Base-by-base conservation (phyloP, 1,140 invertebrate genomes). In the Charaxes varanes region DNA sequence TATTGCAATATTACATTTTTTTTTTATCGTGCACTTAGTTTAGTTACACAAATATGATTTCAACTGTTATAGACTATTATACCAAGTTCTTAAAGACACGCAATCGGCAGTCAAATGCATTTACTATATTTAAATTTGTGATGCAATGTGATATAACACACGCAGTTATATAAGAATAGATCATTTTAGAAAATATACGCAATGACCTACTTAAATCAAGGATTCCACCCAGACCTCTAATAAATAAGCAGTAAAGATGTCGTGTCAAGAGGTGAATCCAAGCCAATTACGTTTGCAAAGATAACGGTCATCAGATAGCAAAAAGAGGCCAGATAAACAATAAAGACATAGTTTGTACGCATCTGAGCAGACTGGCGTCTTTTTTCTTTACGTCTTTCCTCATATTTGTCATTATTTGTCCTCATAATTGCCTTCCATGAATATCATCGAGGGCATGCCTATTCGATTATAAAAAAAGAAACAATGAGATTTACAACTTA, bases 291-390 rank as follows among this genome's bases (percentile, higher is more conserved):
- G 33, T 35, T 24, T 35, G 10, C 17, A 21, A 15, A 31, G 33
- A 42, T 41, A 41, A 49, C 33, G 27, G 38, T 37, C 27, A 47
- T 30, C 28, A 34, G 38, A 42, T 48, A 47, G 32, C 38, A 31
- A 48, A 46, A 46, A 12, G 17, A 40, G 43, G 43, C 17, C 43
- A 46, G 22, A 31, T 30, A 35, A 22, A n/a, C n/a, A 31, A 31
- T 21, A 35, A 22, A 7, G 10, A 24, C 11, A 31, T 17, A 31
- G 14, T 31, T 15, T 28, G 3, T 7, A 10, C n/a, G 15, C n/a
- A n/a, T n/a, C n/a, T n/a, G n/a, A n/a, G n/a, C n/a, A n/a, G n/a
- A n/a, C n/a, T n/a, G n/a, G n/a, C n/a, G n/a, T n/a, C n/a, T n/a
- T n/a, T n/a, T n/a, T 6, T 14, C 26, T 28, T 28, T 12, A 28